Evolutionary conservation across 2,113 vertebrate genomes (phyloP).

Genomic region (Chaenocephalus aceratus): DNA sequence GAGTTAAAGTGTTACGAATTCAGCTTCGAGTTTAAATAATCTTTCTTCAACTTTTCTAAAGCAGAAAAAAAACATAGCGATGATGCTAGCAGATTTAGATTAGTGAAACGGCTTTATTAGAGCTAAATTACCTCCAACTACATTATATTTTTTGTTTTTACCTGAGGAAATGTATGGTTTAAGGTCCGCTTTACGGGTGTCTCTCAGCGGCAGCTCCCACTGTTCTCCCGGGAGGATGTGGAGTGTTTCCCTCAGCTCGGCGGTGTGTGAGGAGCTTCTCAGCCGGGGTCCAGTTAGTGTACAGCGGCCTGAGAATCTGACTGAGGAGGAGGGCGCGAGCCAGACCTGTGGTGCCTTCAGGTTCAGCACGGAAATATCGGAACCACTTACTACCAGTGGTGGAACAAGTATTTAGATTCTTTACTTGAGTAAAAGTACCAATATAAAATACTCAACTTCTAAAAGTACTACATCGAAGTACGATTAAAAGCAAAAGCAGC

Average conservation of each 20-base stretch:
- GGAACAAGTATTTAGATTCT: too few relatives aligned
- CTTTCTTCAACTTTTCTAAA: background rate
- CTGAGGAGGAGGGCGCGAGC: background rate
- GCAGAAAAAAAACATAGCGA: accelerated
- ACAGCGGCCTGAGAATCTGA: background rate
- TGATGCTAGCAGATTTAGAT: background rate
- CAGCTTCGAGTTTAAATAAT: background rate
- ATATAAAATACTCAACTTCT: too few relatives aligned
- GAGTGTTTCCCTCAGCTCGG: background rate
- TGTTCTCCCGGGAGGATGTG: background rate
- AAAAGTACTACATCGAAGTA: too few relatives aligned
- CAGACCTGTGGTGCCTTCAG: background rate
- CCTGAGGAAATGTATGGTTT: constrained; percentile 10
- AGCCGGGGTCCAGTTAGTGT: background rate
- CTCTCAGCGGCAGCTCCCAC: background rate
- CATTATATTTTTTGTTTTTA: constrained; percentile 10
- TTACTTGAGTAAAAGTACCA: too few relatives aligned
- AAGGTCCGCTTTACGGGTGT: background rate
- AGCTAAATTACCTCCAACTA: background rate
- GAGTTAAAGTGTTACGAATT: background rate
- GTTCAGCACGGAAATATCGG: background rate
- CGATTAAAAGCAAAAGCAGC: too few relatives aligned
- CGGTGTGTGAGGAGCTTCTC: background rate
- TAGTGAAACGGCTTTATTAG: too few relatives aligned
- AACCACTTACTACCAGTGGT: too few relatives aligned